Conservation (phyloP, 2,113 vertebrate species). For the Thinocorus orbignyianus region DNA sequence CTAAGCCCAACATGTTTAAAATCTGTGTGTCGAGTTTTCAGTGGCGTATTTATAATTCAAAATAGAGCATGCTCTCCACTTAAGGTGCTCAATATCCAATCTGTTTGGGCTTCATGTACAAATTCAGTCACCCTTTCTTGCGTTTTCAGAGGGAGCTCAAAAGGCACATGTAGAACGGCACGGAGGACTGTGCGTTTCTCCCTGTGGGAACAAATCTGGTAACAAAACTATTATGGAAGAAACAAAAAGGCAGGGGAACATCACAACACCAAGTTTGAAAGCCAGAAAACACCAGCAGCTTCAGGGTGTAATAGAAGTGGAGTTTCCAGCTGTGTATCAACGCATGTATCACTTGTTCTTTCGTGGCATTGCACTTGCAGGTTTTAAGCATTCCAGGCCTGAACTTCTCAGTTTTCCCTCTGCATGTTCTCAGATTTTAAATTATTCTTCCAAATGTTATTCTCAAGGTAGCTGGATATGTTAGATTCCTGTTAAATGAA, state of each 20-base stretch:
- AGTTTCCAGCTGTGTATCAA: neutral
- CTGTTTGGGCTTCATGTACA: neutral
- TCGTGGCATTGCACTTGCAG: neutral
- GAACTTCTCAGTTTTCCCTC: neutral
- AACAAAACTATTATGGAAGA: neutral
- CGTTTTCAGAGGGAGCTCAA: neutral
- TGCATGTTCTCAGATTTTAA: neutral
- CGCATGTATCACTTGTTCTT: neutral
- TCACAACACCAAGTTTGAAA: neutral
- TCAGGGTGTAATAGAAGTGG: neutral
- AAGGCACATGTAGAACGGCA: neutral
- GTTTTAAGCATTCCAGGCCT: neutral
- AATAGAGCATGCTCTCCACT: neutral
- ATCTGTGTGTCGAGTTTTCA: neutral
- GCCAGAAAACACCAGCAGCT: neutral
- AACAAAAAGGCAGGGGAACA: neutral
- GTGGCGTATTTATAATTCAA: neutral
- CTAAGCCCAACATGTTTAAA: neutral
- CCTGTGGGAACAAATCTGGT: neutral
- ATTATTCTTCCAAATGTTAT: neutral
- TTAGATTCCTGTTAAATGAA: neutral
- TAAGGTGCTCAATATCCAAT: neutral
- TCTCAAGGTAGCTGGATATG: neutral
- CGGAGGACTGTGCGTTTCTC: neutral
- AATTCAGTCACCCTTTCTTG: neutral